These are phyloP conservation scores for Hephaestus fuliginosus DNA, from an alignment of 2,797 vertebrate genomes.

Conservation along the genomic window DNA sequence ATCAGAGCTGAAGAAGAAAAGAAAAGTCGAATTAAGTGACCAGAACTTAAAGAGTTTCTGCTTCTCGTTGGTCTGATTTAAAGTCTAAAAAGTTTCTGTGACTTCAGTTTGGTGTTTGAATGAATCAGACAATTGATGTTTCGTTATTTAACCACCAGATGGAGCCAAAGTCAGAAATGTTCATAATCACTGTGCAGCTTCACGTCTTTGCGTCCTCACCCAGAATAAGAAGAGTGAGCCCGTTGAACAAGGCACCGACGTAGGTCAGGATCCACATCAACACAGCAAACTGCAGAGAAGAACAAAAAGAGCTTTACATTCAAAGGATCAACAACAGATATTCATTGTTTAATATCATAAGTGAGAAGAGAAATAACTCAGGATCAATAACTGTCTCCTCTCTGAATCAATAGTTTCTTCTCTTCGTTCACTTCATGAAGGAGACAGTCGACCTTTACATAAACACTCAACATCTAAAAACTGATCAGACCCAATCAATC, in stretches of 20 bases:
- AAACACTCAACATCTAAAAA: background rate
- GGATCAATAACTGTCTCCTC: background rate
- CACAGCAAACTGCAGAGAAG: conserved; percentile 89
- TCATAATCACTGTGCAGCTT: background rate
- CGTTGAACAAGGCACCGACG: conserved; percentile 97
- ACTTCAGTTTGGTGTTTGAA: too few species aligned
- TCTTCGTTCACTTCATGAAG: too few species aligned
- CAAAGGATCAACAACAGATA: too few species aligned
- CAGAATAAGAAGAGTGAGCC: conserved; percentile 95
- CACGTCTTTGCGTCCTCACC: conserved; percentile 83
- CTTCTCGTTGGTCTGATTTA: background rate
- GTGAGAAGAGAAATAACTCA: background rate
- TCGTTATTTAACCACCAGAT: conserved; percentile 15
- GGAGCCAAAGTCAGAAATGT: conserved; percentile 1
- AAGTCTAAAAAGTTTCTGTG: too few species aligned
- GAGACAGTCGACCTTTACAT: background rate
- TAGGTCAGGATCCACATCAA: conserved; percentile 99
- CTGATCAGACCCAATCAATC: background rate
- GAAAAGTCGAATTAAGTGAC: background rate
- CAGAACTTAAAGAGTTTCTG: background rate
- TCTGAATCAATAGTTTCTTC: too few species aligned
- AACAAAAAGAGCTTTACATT: background rate
- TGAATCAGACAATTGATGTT: background rate
- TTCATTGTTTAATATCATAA: background rate
- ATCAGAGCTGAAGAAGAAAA: conserved; percentile 88